Evolutionary conservation across 1,140 invertebrate species (phyloP), one percentile per base, ranked within the genome.

Genomic region (Varroa destructor): DNA sequence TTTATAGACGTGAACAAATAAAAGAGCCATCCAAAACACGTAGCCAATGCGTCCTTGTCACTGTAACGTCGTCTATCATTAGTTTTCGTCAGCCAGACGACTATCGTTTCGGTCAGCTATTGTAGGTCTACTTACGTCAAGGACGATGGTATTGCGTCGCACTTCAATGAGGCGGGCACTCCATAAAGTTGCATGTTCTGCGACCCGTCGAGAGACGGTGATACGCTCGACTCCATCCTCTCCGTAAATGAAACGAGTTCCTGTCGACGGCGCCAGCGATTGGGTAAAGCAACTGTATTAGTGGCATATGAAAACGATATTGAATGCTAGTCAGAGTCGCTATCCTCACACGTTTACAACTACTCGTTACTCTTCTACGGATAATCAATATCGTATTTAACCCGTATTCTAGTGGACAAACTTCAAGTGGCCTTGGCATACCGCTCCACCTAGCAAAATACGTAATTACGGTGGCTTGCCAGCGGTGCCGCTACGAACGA

Each of bases 241-340:
- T 37, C 61, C 61, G 3, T 40, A 40, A 40, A 67, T 67, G 61
- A 67, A 67, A 46, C 61, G 61, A 40, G 14, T 67, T 4, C 61
- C 61, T 67, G 36, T 37, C 4, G 46, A 51, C 8, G 8, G 8
- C 46, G 46, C 46, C 46, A 51, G 46, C 8, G 46, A 51, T 3
- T 25, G 25, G 25, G 25, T 25, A 25, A 25, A 58, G 42, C 25
- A 14, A 58, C 10, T 56, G 57, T 58, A 58, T 5, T 58, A 25
- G 12, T 58, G 3, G 25, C 3, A 58, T 58, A 3, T 14, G 55
- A 56, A 12, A 12, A 56, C 55, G 55, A n/a, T n/a, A 56, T 25
- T 25, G 25, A 25, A 25, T 25, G 25, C 25, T 25, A 25, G 25
- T 25, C 25, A 25, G 25, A 25, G 25, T 25, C 25, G 25, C 25